Base-by-base conservation (phyloP, 2,113 vertebrate genomes). In the Etia nguti region DNA sequence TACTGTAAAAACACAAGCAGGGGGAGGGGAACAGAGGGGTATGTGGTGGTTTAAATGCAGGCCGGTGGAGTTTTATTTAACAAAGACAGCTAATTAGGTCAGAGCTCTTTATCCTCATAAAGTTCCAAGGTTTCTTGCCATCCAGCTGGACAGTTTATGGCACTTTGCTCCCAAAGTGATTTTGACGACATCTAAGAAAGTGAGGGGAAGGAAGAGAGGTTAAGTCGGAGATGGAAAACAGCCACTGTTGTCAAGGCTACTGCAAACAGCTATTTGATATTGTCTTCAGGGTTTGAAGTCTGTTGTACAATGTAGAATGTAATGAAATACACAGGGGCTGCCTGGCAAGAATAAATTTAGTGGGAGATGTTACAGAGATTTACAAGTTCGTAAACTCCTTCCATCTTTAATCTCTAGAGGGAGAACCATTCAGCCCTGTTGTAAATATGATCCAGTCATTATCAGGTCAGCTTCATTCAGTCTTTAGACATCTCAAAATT, bases 41-140 rank as follows among this genome's bases (percentile, higher is more conserved):
- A 29, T 59, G 81, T 82, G 87, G 80, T 18, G 52, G 83, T 91
- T 93, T 88, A 95, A 94, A 92, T 55, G 79, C 91, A 90, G 89
- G 81, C 87, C 79, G 55, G 86, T 86, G 73, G 83, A 91, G 87
- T 93, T 93, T 94, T 94, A 93, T 93, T 95, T 94, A 95, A 96
- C 91, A 92, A 93, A 92, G 91, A 86, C 59, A 83, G 91, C 88
- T 96, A 94, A 96, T 94, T 96, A 89, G 94, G 94, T 96, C 91
- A 93, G 81, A 90, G 90, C 89, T 85, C 84, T 77, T 93, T 90
- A 89, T 91, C 84, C 86, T 92, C 41, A 68, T 87, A 43, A 90
- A 92, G 87, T 57, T 81, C 55, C 2, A 22, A 92, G 84, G 88
- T 86, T 79, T 84, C 26, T 79, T 77, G 86, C 68, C 77, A 82